Conservation (phyloP, 2,797 vertebrate genomes). For the Dromococcyx pavoninus region DNA sequence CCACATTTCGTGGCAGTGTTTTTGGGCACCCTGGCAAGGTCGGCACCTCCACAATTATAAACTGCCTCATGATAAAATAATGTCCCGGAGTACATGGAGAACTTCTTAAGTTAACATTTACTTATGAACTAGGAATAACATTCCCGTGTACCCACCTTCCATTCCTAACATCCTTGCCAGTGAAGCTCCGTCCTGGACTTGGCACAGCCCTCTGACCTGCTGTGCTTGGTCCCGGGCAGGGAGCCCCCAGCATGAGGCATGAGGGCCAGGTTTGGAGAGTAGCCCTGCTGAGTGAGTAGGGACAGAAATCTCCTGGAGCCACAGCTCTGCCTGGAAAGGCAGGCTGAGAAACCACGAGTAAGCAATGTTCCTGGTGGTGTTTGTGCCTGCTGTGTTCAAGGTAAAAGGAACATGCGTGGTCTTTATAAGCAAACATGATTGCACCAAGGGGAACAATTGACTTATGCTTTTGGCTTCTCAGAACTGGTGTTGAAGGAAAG, state of each 20-base stretch:
- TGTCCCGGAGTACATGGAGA: fast-evolving
- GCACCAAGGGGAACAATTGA: neutral
- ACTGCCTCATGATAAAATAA: fast-evolving
- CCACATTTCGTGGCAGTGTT: neutral
- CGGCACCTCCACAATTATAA: neutral
- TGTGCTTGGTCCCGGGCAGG: fast-evolving
- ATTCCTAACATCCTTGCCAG: neutral
- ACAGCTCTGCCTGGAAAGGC: neutral
- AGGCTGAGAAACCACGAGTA: neutral
- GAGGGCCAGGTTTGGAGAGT: neutral
- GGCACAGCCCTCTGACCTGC: neutral
- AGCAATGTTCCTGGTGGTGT: neutral
- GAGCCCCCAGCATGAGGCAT: neutral
- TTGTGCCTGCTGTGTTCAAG: neutral
- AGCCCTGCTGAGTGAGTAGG: neutral
- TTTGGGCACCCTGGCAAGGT: neutral
- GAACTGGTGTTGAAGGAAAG: neutral
- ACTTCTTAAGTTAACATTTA: neutral
- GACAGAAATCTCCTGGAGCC: neutral
- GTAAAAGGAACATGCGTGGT: neutral
- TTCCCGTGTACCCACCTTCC: neutral
- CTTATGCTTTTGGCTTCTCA: neutral
- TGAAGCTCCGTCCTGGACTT: neutral
- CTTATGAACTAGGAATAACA: neutral
- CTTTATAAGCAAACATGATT: neutral